These are phyloP conservation scores for Manis crassicaudata DNA, from an alignment of 2,797 vertebrate genomes.

Conservation along the genomic window DNA sequence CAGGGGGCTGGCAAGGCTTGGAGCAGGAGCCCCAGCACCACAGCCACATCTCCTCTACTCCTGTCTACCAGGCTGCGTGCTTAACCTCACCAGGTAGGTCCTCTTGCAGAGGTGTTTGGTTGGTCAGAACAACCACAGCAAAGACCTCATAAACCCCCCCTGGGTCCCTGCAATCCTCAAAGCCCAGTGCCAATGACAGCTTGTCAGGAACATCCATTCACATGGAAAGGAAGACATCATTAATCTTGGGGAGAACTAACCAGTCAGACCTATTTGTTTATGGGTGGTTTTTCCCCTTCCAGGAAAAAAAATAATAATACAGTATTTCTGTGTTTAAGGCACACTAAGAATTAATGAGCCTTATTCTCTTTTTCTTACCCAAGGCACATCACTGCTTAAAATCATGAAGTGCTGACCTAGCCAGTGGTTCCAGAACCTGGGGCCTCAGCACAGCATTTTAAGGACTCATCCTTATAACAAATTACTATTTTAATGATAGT, in stretches of 20 bases:
- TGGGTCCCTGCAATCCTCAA: not conserved
- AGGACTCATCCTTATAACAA: constrained; percentile 74
- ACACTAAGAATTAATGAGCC: constrained; percentile 78
- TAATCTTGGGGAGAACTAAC: constrained; percentile 24
- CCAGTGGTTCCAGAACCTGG: constrained; percentile 65
- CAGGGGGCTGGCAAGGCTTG: not conserved
- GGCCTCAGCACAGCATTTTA: constrained; percentile 70
- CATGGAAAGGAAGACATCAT: not conserved
- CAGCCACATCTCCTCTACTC: not conserved
- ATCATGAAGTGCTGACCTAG: constrained; percentile 75
- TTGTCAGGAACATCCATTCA: not conserved
- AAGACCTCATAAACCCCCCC: not conserved
- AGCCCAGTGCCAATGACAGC: not conserved
- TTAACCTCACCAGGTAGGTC: no score
- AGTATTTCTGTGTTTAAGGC: constrained; percentile 66
- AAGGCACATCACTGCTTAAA: constrained; percentile 64
- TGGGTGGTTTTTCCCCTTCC: not conserved
- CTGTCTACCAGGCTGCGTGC: not conserved
- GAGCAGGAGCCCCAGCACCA: not conserved
- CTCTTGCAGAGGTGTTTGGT: not conserved
- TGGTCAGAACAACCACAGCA: not conserved
- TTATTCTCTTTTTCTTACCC: constrained; percentile 71
- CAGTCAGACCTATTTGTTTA: constrained; percentile 45
- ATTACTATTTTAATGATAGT: constrained; percentile 76
- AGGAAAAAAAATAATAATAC: not conserved